These are phyloP conservation scores for Amia ocellicauda DNA, from an alignment of 2,113 vertebrate species.

Conservation along the genomic window DNA sequence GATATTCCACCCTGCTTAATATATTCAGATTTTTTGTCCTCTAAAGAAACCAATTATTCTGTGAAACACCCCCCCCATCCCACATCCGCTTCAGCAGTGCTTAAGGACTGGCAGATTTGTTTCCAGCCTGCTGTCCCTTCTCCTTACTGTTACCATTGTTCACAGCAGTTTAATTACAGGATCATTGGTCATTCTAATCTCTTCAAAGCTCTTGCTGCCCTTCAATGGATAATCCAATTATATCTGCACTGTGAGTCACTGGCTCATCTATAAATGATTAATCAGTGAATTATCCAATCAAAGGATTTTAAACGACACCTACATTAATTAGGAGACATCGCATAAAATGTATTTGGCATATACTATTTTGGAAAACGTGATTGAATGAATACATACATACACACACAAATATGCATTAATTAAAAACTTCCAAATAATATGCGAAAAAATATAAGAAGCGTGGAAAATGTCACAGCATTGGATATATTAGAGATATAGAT, in stretches of 20 bases:
- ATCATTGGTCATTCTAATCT: slow-evolving; percentile 94
- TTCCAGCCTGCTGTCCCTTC: slow-evolving; percentile 47
- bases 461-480: too few relatives aligned
- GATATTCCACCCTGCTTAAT: slow-evolving; percentile 14
- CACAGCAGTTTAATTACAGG: slow-evolving; percentile 90
- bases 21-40: slow-evolving; percentile 30
- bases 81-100: slow-evolving; percentile 39
- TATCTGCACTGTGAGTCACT: slow-evolving; percentile 82
- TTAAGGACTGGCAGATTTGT: slow-evolving; percentile 58
- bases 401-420: too few relatives aligned
- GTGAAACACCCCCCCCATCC: slow-evolving; percentile 46
- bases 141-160: slow-evolving; percentile 64
- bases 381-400: too few relatives aligned
- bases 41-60: slow-evolving; percentile 42
- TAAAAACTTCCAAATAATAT: too few relatives aligned
- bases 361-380: too few relatives aligned
- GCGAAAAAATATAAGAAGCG: too few relatives aligned
- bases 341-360: too few relatives aligned
- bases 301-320: slow-evolving; percentile 36
- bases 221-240: slow-evolving; percentile 96
- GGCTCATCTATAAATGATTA: slow-evolving; percentile 74
- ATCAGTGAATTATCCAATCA: slow-evolving; percentile 82
- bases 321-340: too few relatives aligned
- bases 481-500: too few relatives aligned
- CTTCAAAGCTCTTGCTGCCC: slow-evolving; percentile 84